phyloP scores from a whole-genome alignment of 2,888 invertebrate species.

The Ophonus ardosiacus region DNA sequence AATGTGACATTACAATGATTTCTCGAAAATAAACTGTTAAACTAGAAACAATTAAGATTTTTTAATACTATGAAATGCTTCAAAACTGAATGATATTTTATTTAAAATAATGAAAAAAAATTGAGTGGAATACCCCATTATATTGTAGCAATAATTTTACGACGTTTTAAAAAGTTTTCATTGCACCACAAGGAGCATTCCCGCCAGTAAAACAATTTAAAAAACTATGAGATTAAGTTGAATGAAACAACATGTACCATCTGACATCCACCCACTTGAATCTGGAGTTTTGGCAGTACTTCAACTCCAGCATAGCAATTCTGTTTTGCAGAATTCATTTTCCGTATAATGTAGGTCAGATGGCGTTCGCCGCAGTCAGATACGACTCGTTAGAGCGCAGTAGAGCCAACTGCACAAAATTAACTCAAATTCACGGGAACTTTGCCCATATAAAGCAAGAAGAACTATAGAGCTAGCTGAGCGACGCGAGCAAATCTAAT shows the following conservation, averaged over 20 bases:
- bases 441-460: conserved; percentile 47
- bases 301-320: conserved; percentile 21
- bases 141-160: too few relatives aligned
- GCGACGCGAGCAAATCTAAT: conserved; percentile 44
- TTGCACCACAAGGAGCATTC: too few relatives aligned
- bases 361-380: conserved; percentile 22
- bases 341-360: conserved; percentile 44
- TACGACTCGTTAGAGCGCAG: conserved; percentile 46
- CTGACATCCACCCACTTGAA: neutral
- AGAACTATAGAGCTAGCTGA: neutral
- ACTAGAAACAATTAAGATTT: too few relatives aligned
- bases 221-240: too few relatives aligned
- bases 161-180: too few relatives aligned
- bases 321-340: conserved; percentile 43
- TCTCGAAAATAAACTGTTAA: too few relatives aligned
- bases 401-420: conserved; percentile 46
- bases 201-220: too few relatives aligned
- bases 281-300: conserved; percentile 23
- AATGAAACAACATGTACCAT: neutral
- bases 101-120: too few relatives aligned
- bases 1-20: too few relatives aligned
- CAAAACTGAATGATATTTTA: too few relatives aligned
- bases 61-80: too few relatives aligned
- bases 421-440: conserved; percentile 53
- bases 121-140: too few relatives aligned